Evolutionary conservation across 1,140 invertebrate genomes (phyloP).

Genomic region (Adelges cooleyi): DNA sequence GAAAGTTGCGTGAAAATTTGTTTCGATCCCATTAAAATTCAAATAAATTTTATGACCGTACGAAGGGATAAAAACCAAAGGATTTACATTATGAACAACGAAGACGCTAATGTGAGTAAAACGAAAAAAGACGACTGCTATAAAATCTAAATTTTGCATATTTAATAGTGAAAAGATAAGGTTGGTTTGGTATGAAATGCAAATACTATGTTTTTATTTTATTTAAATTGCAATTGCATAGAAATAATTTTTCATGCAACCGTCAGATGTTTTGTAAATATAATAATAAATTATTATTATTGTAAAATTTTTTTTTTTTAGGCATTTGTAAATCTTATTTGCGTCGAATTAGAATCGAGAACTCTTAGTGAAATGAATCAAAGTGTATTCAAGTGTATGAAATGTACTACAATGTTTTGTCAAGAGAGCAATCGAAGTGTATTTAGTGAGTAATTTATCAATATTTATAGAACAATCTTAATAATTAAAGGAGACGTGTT

Average conservation of each 20-base stretch:
- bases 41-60: conserved; percentile 50
- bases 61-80: conserved; percentile 45
- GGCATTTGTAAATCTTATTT: conserved; percentile 43
- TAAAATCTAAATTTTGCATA: too few relatives aligned
- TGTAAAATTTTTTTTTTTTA: conserved; percentile 32
- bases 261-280: too few relatives aligned
- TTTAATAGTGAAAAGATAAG: too few relatives aligned
- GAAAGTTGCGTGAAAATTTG: conserved; percentile 44
- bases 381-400: conserved; percentile 49
- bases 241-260: too few relatives aligned
- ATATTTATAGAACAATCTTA: not conserved
- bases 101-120: conserved; percentile 43
- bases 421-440: conserved; percentile 35
- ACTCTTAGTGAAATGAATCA: conserved; percentile 44
- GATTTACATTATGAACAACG: conserved; percentile 44
- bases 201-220: too few relatives aligned
- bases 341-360: conserved; percentile 41
- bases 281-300: too few relatives aligned
- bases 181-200: too few relatives aligned
- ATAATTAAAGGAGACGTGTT: too few relatives aligned
- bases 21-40: conserved; percentile 42
- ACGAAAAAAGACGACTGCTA: too few relatives aligned
- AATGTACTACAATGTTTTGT: conserved; percentile 49
- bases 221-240: too few relatives aligned
- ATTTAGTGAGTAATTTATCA: conserved; percentile 3